Conservation (phyloP, 2,113 vertebrate species). For the Agelaius tricolor region DNA sequence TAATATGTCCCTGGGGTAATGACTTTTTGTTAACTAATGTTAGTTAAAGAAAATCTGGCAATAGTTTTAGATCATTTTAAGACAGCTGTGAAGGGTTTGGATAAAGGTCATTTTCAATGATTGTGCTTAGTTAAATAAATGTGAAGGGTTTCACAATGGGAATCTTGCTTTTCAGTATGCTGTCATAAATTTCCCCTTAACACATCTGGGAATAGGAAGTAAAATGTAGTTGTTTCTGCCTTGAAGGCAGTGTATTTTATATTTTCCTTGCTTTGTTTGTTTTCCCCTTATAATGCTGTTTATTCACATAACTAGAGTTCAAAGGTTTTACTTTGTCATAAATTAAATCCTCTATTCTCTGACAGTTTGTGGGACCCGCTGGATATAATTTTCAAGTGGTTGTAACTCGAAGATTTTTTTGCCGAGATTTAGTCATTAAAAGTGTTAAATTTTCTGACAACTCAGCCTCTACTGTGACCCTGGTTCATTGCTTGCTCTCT, state of each 20-base stretch:
- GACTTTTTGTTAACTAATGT: slow-evolving; percentile 75
- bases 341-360: slow-evolving; percentile 67
- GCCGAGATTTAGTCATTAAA: slow-evolving; percentile 62
- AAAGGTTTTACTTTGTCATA: slow-evolving; percentile 72
- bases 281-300: slow-evolving; percentile 74
- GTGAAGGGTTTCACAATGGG: slow-evolving; percentile 74
- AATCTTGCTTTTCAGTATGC: slow-evolving; percentile 74
- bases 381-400: slow-evolving; percentile 67
- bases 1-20: slow-evolving; percentile 74
- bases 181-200: slow-evolving; percentile 76
- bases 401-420: slow-evolving; percentile 53
- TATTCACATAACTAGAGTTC: slow-evolving; percentile 70
- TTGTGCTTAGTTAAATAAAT: slow-evolving; percentile 79
- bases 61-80: slow-evolving; percentile 80
- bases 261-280: slow-evolving; percentile 75
- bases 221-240: slow-evolving; percentile 76
- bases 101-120: slow-evolving; percentile 81
- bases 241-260: slow-evolving; percentile 76
- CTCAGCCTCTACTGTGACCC: slow-evolving; percentile 62
- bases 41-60: slow-evolving; percentile 79
- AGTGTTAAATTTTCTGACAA: slow-evolving; percentile 69
- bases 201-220: slow-evolving; percentile 74
- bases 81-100: slow-evolving; percentile 74
- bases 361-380: slow-evolving; percentile 61
- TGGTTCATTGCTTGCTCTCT: slow-evolving; percentile 67